phyloP scores from a whole-genome alignment of 2,113 vertebrate genomes.

The Pogonocichla stellata region DNA sequence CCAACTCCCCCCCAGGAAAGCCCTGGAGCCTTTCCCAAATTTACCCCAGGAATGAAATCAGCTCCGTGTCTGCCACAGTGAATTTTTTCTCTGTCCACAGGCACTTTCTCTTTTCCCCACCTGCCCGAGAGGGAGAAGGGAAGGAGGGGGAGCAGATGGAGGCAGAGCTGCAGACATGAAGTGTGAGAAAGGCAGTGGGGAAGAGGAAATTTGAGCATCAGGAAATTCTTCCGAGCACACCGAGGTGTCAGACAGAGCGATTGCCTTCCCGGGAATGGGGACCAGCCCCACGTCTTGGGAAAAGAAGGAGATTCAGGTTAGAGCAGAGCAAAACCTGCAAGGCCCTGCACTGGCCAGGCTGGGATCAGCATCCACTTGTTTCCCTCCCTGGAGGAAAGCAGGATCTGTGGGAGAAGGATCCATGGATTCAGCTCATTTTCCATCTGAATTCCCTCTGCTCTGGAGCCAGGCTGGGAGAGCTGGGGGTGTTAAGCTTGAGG shows the following conservation, averaged over 20 bases:
- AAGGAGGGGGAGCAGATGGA: neutral
- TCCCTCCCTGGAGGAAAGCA: neutral
- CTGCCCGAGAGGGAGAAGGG: neutral
- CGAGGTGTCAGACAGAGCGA: neutral
- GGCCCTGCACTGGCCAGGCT: neutral
- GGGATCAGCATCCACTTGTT: neutral
- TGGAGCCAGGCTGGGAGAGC: neutral
- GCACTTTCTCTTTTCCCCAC: neutral
- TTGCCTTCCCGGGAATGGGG: neutral
- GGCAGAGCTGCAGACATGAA: neutral
- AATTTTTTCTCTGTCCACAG: neutral
- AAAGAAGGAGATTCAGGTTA: neutral
- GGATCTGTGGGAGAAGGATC: neutral
- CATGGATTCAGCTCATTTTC: rapidly evolving
- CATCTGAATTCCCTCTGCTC: neutral
- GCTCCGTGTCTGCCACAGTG: neutral
- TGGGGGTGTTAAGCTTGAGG: neutral
- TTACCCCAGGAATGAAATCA: neutral
- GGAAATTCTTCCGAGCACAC: neutral
- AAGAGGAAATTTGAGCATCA: neutral
- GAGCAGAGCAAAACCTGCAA: neutral
- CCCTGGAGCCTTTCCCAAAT: neutral
- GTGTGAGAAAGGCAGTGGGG: neutral
- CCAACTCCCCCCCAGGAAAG: neutral
- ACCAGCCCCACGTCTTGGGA: neutral